Evolutionary conservation across 2,113 vertebrate species (phyloP), one percentile per base, ranked within the genome.

Genomic region (Dipodomys ordii): DNA sequence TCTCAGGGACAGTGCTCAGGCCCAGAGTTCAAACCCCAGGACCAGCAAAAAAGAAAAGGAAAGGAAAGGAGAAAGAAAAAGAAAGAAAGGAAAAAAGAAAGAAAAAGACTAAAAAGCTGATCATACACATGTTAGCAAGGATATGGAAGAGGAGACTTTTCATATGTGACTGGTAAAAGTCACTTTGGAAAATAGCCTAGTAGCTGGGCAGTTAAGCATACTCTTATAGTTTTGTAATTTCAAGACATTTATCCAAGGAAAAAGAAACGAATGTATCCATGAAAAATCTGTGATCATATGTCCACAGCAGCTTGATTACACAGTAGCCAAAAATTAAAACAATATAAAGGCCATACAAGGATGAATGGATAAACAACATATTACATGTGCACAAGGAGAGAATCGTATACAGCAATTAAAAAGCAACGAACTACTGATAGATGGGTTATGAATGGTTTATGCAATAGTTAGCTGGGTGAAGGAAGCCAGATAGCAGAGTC

Each of bases 41-140:
- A 57, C 53, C 12, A 12, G 49, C 49, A 11, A 49, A 49, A 39
- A 39, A 39, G 35, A 3, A 39, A 39, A 39, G 35, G 35, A 39
- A 39, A 39, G 35, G 35, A 39, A 39, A 39, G 35, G 35, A 39
- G 35, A 4, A 39, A 39, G 35, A 39, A 39, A 13, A 53, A 53
- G 49, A 13, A 53, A 53, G 9, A 12, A 49, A 12, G 49, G 49
- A 49, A 49, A 12, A 12, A 49, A 49, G 49, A 12, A 8, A 53
- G 46, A 12, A 71, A 2, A n/a, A 23, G 27, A 10, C 35, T 2
- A 3, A 83, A 90, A 30, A 44, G 39, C 16, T 3, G 44, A 69
- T 27, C 39, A 30, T 0, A 35, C 9, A 30, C 44, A 5, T 20
- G 3, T 0, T 30, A 39, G 23, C 6, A 25, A 35, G 16, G 46